Conservation (phyloP, 2,888 invertebrate species). For the Drosophila mimica region DNA sequence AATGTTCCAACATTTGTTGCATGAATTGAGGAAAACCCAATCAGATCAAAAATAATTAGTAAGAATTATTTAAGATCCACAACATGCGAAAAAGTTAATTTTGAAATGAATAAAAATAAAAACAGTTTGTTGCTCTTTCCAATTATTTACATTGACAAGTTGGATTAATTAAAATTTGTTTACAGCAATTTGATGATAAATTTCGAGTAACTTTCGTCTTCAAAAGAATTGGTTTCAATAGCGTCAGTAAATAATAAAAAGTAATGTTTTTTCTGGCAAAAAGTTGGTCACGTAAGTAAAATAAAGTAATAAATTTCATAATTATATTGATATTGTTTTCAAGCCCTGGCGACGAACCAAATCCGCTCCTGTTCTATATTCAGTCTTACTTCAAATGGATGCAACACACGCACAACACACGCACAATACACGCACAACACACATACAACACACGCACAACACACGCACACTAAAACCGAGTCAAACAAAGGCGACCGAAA, state of each 20-base stretch:
- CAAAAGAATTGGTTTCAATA: background rate
- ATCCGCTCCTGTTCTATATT: conserved; percentile 24
- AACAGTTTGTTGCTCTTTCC: background rate
- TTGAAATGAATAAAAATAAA: background rate
- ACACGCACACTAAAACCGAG: conserved; percentile 8
- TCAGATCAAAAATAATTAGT: too few relatives aligned
- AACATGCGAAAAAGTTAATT: background rate
- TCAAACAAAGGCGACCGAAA: conserved; percentile 41
- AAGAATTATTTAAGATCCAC: too few relatives aligned
- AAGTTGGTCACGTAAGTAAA: background rate
- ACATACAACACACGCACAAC: conserved; percentile 51
- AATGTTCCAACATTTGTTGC: too few relatives aligned
- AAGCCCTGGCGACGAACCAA: background rate
- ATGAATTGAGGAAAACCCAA: too few relatives aligned
- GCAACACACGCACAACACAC: conserved; percentile 48
- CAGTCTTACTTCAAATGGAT: conserved; percentile 31
- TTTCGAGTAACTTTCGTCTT: background rate
- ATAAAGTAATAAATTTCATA: background rate
- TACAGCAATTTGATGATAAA: background rate
- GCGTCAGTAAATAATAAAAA: background rate
- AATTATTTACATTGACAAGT: too few relatives aligned
- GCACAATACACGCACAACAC: conserved; percentile 45
- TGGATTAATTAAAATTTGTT: background rate
- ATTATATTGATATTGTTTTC: background rate
- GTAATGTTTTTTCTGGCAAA: background rate